Conservation (phyloP, 2,797 vertebrate species). For the Trematomus bernacchii region DNA sequence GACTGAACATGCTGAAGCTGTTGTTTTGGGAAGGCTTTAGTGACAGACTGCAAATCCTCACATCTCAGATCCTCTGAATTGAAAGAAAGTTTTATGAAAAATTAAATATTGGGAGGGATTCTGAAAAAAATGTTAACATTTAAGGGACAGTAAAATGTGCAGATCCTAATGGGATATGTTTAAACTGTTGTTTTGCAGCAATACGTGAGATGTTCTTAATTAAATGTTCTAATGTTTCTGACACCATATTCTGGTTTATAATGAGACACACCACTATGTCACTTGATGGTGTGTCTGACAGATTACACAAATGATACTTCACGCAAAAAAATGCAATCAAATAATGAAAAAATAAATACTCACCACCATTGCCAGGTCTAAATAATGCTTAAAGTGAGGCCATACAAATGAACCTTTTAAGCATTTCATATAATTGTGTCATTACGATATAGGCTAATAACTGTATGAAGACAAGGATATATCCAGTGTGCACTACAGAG, state of each 20-base stretch:
- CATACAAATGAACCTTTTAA: no score
- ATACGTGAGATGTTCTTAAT: background rate
- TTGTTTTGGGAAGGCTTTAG: background rate
- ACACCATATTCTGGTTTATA: background rate
- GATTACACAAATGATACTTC: conserved; percentile 2
- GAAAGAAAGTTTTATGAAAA: conserved; percentile 7
- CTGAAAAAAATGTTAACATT: background rate
- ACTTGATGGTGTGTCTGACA: background rate
- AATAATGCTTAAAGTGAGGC: background rate
- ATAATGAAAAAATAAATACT: conserved; percentile 17
- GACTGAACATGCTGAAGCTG: conserved; percentile 16
- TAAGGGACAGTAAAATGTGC: background rate
- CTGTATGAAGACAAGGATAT: no score
- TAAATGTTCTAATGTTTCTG: background rate
- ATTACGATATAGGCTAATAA: no score
- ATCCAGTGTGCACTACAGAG: background rate
- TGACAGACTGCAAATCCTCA: background rate
- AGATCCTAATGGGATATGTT: background rate
- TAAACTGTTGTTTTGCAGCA: background rate
- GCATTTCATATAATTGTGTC: no score
- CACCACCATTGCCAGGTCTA: no score
- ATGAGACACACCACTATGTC: background rate
- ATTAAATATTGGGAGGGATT: background rate
- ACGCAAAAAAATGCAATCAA: conserved; percentile 2
- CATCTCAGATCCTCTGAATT: background rate